Evolutionary conservation across 2,797 vertebrate species (phyloP).

Genomic region (Bradypus variegatus): DNA sequence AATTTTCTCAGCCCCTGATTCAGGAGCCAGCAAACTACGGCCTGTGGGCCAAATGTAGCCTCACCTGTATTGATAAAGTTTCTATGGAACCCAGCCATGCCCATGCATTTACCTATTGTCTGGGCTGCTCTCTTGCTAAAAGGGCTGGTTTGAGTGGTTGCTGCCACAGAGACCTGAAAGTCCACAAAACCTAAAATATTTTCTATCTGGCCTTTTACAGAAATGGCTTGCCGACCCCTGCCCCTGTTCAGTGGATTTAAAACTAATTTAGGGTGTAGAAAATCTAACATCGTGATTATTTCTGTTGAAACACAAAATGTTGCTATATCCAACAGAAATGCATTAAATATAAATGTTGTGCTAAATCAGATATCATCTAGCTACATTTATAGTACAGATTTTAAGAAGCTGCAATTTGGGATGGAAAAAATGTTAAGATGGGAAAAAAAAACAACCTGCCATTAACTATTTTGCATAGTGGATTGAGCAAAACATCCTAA

Average conservation of each 20-base stretch:
- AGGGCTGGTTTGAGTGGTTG: not conserved
- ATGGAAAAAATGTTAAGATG: not conserved
- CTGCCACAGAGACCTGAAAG: not conserved
- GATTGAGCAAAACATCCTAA: not conserved
- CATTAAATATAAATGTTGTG: conserved; percentile 41
- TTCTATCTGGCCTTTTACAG: not conserved
- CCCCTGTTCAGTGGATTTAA: not conserved
- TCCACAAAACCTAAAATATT: not conserved
- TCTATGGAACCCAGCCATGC: not conserved
- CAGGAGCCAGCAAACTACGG: not conserved
- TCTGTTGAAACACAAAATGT: conserved; percentile 39
- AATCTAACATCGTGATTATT: not conserved
- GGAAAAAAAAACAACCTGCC: not conserved
- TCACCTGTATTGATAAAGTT: not conserved
- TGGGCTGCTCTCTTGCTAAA: not conserved
- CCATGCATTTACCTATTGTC: not conserved
- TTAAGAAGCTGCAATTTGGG: conserved; percentile 9
- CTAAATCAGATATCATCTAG: conserved; percentile 25
- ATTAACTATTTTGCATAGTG: not conserved
- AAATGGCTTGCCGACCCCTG: not conserved
- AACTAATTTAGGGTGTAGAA: conserved; percentile 17
- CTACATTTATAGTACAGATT: not conserved
- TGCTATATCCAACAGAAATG: conserved; percentile 33
- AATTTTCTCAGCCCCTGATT: not conserved
- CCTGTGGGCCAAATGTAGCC: not conserved